Evolutionary conservation across 2,113 vertebrate genomes (phyloP).

Genomic region (Oxyura jamaicensis): DNA sequence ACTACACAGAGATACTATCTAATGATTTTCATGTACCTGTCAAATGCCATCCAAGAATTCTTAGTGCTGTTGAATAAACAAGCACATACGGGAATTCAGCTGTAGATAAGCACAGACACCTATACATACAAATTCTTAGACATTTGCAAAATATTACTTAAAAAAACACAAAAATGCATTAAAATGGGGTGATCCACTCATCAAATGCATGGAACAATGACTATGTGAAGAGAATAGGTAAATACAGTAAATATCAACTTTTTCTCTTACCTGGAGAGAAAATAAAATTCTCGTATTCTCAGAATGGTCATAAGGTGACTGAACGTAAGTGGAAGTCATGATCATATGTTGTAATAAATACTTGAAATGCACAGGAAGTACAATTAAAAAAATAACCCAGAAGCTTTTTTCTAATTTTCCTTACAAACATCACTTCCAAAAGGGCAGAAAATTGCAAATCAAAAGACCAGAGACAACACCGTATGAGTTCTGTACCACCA

Average conservation of each 20-base stretch:
- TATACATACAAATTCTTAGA: neutral
- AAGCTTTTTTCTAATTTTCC: neutral
- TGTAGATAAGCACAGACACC: neutral
- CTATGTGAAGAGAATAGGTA: neutral
- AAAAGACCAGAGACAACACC: neutral
- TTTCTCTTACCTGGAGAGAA: neutral
- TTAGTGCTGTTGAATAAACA: conserved; percentile 13
- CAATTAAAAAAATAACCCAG: neutral
- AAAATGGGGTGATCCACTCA: neutral
- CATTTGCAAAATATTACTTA: neutral
- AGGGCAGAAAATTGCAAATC: neutral
- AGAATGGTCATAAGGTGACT: neutral
- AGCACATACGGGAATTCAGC: conserved; percentile 23
- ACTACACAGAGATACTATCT: neutral
- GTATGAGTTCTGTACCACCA: neutral
- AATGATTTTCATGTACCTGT: conserved; percentile 21
- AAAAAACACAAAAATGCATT: neutral
- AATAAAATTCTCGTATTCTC: neutral
- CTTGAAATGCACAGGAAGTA: conserved; percentile 1
- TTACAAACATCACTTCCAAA: neutral
- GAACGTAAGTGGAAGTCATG: neutral
- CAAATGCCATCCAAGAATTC: neutral
- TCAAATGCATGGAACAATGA: neutral
- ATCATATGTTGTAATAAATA: neutral
- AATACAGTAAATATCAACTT: neutral